Base-by-base conservation (phyloP, 64 coral and sea anemone species). In the Porites lutea region DNA sequence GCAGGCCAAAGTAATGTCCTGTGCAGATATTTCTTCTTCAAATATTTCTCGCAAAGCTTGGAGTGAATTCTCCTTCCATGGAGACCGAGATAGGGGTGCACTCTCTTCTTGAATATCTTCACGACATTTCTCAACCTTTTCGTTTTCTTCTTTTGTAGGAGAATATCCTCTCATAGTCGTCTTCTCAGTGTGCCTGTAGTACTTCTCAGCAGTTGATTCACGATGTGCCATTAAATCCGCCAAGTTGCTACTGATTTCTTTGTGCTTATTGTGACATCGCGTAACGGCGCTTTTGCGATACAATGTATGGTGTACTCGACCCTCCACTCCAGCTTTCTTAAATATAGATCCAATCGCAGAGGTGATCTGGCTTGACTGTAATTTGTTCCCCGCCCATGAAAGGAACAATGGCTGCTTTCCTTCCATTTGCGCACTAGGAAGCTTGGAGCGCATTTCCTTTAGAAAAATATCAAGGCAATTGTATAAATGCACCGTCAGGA, bases 211-310 rank as follows among this genome's bases (percentile, higher is more conserved):
- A 46, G 86, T 88, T 57, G 72, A 37, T 75, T 88, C 86, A 12
- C 52, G 86, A 63, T 88, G 86, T 13, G 86, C 86, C 86, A 88
- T 88, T 14, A 88, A 23, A 46, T 88, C 67, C 16, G 86, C 71
- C 18, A 88, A 47, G 86, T 88, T 21, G 37, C 86, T 75, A n/a
- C 65, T 86, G 14, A 86, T 72, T 13, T 86, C 64, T n/a, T 86
- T 86, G 68, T 86, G 83, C 64, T 86, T 68, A 11, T 86, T 63
- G 11, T 71, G 83, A 72, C 63, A 54, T 11, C 18, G 64, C 3
- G 68, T 70, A 52, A 71, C 83, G 6, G 83, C 83, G 52, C 83
- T 86, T 71, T 86, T 86, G 9, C 52, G 46, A 72, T 86, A 86
- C 83, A 86, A 72, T 3, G 65, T 86, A 55, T 86, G 83, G 51